These are phyloP conservation scores for Bungarus multicinctus DNA, from an alignment of 2,113 vertebrate genomes.

Conservation along the genomic window DNA sequence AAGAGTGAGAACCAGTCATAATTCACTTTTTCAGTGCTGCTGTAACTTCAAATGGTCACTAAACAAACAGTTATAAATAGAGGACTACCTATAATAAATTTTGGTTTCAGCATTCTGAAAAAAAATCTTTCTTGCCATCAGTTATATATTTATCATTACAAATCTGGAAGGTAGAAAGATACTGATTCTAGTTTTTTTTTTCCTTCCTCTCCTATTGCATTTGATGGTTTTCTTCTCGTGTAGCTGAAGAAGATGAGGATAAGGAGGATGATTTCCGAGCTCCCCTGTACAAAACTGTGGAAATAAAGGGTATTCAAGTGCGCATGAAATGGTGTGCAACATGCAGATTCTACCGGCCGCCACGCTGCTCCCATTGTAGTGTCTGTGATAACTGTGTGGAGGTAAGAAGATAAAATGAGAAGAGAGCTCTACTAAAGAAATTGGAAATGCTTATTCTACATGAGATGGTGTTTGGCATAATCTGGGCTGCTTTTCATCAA, in stretches of 20 bases:
- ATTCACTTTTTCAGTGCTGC: neutral
- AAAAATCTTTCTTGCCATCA: neutral
- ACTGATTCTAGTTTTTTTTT: neutral
- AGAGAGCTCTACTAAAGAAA: neutral
- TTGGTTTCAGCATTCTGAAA: neutral
- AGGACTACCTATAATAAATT: neutral
- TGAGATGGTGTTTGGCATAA: neutral
- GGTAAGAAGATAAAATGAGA: slow-evolving; percentile 69
- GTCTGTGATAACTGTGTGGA: slow-evolving; percentile 99
- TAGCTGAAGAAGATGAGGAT: slow-evolving; percentile 97
- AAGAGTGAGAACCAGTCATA: neutral
- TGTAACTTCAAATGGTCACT: too few relatives aligned
- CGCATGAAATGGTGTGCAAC: slow-evolving; percentile 99
- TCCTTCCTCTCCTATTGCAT: neutral
- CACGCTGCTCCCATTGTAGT: slow-evolving; percentile 95
- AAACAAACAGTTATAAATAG: too few relatives aligned
- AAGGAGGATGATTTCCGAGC: slow-evolving; percentile 98
- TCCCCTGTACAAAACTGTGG: slow-evolving; percentile 96
- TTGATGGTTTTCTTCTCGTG: neutral
- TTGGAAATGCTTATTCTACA: neutral
- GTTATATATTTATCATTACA: neutral
- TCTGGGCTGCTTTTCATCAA: neutral
- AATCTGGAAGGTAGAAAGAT: neutral
- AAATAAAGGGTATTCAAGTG: slow-evolving; percentile 95
- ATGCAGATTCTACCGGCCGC: slow-evolving; percentile 96